Evolutionary conservation across 2,113 vertebrate genomes (phyloP).

Genomic region (Campylomormyrus numenius): DNA sequence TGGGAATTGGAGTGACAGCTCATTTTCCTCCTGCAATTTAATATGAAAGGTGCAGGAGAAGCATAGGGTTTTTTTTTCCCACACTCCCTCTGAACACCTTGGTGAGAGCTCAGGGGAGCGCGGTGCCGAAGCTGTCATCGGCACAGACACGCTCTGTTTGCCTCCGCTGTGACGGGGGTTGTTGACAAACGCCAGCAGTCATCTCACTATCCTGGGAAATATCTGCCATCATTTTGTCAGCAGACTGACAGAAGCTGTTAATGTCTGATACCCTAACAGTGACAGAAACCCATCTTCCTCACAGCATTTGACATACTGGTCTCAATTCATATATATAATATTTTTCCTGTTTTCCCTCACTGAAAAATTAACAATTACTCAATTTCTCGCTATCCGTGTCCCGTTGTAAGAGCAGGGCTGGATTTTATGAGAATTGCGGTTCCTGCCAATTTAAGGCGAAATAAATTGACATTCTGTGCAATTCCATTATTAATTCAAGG

Average conservation of each 20-base stretch:
- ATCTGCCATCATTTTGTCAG: constrained; percentile 99
- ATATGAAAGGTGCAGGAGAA: constrained; percentile 88
- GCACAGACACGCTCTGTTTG: constrained; percentile 85
- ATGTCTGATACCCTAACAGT: constrained; percentile 98
- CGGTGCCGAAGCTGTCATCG: constrained; percentile 94
- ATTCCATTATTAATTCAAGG: constrained; percentile 46
- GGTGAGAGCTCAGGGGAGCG: constrained; percentile 89
- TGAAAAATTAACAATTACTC: constrained; percentile 83
- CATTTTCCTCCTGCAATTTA: constrained; percentile 93
- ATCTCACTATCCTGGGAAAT: constrained; percentile 99
- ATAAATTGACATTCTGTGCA: constrained; percentile 31
- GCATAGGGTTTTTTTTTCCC: constrained; percentile 80
- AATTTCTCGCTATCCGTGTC: constrained; percentile 48
- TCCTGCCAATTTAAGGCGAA: constrained; percentile 28
- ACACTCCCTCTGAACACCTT: constrained; percentile 80
- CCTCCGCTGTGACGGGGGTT: constrained; percentile 93
- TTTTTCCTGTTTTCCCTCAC: constrained; percentile 56
- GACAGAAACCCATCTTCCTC: constrained; percentile 95
- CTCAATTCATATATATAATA: constrained; percentile 69
- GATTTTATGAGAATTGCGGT: constrained; percentile 45
- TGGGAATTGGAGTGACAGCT: constrained; percentile 99
- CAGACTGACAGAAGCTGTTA: constrained; percentile 99
- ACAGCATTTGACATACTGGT: constrained; percentile 93
- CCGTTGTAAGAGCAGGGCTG: constrained; percentile 52
- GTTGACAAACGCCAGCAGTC: constrained; percentile 99